Conservation (phyloP, 1,140 invertebrate genomes). For the Sminthurinus signatus region DNA sequence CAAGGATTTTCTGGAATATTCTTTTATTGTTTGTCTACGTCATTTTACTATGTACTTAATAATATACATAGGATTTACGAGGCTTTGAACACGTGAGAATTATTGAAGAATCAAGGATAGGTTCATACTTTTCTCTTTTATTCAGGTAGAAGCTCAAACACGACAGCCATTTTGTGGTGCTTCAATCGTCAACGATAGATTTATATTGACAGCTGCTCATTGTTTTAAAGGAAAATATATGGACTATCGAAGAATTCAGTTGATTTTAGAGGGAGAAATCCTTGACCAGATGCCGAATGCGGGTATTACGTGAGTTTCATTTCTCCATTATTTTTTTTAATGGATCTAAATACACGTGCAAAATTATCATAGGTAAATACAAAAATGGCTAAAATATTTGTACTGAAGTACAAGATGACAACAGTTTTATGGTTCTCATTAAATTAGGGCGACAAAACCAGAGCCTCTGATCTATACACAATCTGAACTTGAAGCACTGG, state of each 20-base stretch:
- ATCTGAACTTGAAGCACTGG: conserved; percentile 12
- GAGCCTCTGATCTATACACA: conserved; percentile 1
- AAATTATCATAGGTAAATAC: neutral
- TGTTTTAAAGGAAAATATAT: conserved; percentile 37
- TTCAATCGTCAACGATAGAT: conserved; percentile 30
- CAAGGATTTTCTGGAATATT: too few species aligned
- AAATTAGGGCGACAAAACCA: neutral
- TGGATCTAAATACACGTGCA: too few species aligned
- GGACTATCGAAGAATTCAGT: conserved; percentile 23
- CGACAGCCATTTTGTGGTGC: conserved; percentile 37
- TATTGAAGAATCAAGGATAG: too few species aligned
- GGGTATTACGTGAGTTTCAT: neutral
- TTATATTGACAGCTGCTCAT: conserved; percentile 32
- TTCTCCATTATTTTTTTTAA: too few species aligned
- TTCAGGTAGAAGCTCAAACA: conserved; percentile 27
- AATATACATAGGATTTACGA: too few species aligned
- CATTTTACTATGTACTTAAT: too few species aligned
- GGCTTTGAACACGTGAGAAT: too few species aligned
- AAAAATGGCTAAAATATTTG: too few species aligned
- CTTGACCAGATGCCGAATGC: conserved; percentile 28
- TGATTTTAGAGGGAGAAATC: conserved; percentile 23
- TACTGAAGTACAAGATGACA: too few species aligned
- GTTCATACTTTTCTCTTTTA: too few species aligned
- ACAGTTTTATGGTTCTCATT: too few species aligned
- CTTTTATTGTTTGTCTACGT: too few species aligned